Conservation (phyloP, 1,140 invertebrate species). For the Periplaneta americana region DNA sequence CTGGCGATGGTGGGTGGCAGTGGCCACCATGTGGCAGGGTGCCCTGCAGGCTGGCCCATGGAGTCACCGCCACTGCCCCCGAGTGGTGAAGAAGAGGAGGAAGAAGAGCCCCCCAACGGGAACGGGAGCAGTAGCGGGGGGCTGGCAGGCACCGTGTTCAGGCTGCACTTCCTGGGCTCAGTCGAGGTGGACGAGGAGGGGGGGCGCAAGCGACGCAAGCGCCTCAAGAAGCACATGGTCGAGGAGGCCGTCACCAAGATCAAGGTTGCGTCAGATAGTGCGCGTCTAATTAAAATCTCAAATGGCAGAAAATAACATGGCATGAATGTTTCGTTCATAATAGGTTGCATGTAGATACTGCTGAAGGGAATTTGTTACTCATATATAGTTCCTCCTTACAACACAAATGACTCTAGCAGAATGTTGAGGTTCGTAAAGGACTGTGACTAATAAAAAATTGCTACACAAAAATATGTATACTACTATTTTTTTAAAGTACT, state of each 20-base stretch:
- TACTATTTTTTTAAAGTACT: too few species aligned
- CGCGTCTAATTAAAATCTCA: too few species aligned
- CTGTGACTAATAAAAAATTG: too few species aligned
- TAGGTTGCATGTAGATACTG: too few species aligned
- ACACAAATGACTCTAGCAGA: too few species aligned
- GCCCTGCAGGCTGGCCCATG: background rate
- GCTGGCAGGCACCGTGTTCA: slow-evolving; percentile 66
- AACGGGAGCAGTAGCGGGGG: slow-evolving; percentile 20
- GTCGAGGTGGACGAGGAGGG: slow-evolving; percentile 78
- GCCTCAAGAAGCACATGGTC: slow-evolving; percentile 86
- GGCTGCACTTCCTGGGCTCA: slow-evolving; percentile 74
- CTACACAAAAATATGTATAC: too few species aligned
- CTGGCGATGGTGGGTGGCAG: background rate
- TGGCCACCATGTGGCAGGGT: background rate
- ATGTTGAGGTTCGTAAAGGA: too few species aligned
- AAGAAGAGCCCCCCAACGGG: slow-evolving; percentile 21
- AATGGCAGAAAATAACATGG: too few species aligned
- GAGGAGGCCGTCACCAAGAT: slow-evolving; percentile 95
- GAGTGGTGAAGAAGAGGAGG: slow-evolving; percentile 29
- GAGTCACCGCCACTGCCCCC: background rate
- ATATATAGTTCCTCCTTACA: too few species aligned
- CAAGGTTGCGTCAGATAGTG: slow-evolving; percentile 88
- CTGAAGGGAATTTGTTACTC: too few species aligned
- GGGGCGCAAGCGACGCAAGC: slow-evolving; percentile 57
- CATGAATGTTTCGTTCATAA: too few species aligned